Conservation (phyloP, 2,888 invertebrate species). For the Perdita meconis region DNA sequence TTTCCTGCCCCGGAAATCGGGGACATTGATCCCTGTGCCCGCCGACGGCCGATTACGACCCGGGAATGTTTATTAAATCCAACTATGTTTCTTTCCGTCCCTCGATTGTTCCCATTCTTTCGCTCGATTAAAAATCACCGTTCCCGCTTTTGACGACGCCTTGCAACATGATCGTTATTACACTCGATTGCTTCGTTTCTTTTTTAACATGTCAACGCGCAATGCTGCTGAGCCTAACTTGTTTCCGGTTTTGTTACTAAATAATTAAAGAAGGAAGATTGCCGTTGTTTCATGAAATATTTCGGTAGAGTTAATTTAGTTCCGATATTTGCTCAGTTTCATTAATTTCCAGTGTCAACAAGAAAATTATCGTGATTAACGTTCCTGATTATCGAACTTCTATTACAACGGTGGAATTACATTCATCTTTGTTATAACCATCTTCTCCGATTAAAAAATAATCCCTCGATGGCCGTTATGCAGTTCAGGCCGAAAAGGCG, state of each 20-base stretch:
- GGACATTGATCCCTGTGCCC: slow-evolving; percentile 58
- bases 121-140: slow-evolving; percentile 59
- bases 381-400: not conserved
- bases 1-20: slow-evolving; percentile 61
- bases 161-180: not conserved
- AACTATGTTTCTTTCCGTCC: slow-evolving; percentile 65
- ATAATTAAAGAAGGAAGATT: too few relatives aligned
- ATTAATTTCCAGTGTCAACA: too few relatives aligned
- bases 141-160: slow-evolving; percentile 1
- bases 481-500: not conserved
- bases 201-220: not conserved
- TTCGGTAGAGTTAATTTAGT: too few relatives aligned
- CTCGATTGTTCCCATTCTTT: slow-evolving; percentile 49
- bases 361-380: slow-evolving; percentile 33
- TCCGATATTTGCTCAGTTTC: too few relatives aligned
- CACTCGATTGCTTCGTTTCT: not conserved
- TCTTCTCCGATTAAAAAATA: slow-evolving; percentile 32
- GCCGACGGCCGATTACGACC: slow-evolving; percentile 65
- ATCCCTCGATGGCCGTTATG: slow-evolving; percentile 9
- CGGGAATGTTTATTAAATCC: slow-evolving; percentile 73
- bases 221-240: not conserved
- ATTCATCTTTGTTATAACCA: slow-evolving; percentile 15
- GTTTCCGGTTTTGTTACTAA: too few relatives aligned
- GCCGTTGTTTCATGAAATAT: too few relatives aligned
- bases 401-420: slow-evolving; percentile 23